These are phyloP conservation scores for Ictalurus furcatus DNA, from an alignment of 2,113 vertebrate species.

Conservation along the genomic window DNA sequence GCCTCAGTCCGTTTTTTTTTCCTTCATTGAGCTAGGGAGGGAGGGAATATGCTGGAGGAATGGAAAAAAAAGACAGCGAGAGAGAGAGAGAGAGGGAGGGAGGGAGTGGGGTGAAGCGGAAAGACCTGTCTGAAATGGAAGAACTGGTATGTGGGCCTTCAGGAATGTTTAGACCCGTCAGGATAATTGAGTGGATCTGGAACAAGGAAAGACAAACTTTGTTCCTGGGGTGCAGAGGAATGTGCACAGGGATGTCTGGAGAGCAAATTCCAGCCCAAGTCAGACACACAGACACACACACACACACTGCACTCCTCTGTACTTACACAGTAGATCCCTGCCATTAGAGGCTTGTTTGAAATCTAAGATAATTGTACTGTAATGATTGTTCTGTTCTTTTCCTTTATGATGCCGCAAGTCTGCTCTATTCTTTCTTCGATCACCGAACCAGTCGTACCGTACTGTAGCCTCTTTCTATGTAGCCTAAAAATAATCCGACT, in stretches of 20 bases:
- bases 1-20: conserved; percentile 62
- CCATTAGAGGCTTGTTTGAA: conserved; percentile 13
- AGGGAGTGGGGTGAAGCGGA: conserved; percentile 57
- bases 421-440: neutral
- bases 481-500: conserved; percentile 17
- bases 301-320: conserved; percentile 18
- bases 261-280: conserved; percentile 73
- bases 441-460: neutral
- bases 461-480: neutral
- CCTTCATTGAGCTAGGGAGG: conserved; percentile 51
- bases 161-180: conserved; percentile 76
- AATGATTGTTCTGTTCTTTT: neutral
- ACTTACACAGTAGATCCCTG: neutral
- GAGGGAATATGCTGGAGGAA: conserved; percentile 51
- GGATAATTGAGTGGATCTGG: conserved; percentile 82
- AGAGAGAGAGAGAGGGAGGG: conserved; percentile 53
- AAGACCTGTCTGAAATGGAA: conserved; percentile 66
- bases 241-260: conserved; percentile 73
- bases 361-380: neutral
- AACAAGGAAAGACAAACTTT: conserved; percentile 78
- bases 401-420: neutral
- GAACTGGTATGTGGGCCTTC: conserved; percentile 72
- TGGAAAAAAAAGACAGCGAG: conserved; percentile 45
- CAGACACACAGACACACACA: conserved; percentile 45
- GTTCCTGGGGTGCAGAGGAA: conserved; percentile 73